Conservation (phyloP, 2,888 invertebrate genomes). For the Melieria omissa region DNA sequence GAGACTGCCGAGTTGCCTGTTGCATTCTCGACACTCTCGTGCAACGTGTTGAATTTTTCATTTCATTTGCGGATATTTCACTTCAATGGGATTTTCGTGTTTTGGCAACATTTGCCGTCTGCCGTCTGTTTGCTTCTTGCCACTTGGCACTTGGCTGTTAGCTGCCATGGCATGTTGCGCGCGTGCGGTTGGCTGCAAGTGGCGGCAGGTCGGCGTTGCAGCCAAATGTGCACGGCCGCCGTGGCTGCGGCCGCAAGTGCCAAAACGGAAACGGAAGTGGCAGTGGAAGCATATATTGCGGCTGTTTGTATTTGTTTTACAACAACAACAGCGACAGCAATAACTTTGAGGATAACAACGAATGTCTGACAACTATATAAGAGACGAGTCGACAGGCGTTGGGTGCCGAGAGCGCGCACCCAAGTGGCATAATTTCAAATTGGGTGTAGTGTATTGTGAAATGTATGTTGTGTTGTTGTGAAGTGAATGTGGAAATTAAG, state of each 20-base stretch:
- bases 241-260: conserved; percentile 16
- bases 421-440: too few relatives aligned
- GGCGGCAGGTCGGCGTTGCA: neutral
- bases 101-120: conserved; percentile 39
- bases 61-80: conserved; percentile 64
- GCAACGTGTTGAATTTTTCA: conserved; percentile 60
- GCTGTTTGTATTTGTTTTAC: conserved; percentile 29
- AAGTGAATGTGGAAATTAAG: too few relatives aligned
- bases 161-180: conserved; percentile 15
- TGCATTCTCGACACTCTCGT: conserved; percentile 27
- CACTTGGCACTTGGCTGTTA: conserved; percentile 23
- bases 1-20: conserved; percentile 47
- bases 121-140: conserved; percentile 23
- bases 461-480: too few relatives aligned
- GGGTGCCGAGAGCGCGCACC: too few relatives aligned
- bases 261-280: conserved; percentile 34
- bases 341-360: neutral
- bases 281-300: conserved; percentile 40
- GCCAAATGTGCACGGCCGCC: conserved; percentile 13
- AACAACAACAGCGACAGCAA: conserved; percentile 17
- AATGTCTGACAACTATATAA: too few relatives aligned
- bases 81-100: conserved; percentile 60
- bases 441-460: too few relatives aligned
- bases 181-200: neutral
- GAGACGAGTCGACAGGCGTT: too few relatives aligned